Conservation (phyloP, 2,113 vertebrate genomes). For the Sitta europaea region DNA sequence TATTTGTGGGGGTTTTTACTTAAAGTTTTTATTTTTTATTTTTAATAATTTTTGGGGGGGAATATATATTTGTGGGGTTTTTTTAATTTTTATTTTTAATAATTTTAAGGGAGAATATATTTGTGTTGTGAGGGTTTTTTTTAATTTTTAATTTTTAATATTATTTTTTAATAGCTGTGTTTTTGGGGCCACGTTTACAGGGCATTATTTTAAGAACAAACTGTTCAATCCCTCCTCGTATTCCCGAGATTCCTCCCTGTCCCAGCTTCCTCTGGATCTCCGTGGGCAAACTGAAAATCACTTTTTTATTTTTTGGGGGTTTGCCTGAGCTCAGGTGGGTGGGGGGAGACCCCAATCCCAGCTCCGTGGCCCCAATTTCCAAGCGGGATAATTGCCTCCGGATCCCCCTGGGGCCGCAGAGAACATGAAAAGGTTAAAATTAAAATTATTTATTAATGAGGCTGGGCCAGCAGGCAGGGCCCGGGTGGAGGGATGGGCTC, state of each 20-base stretch:
- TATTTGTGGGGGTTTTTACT: too few species aligned
- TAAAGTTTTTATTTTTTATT: too few species aligned
- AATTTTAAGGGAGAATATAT: too few species aligned
- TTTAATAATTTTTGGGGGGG: too few species aligned
- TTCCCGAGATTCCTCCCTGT: neutral
- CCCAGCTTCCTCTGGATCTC: neutral
- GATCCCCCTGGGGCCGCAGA: conserved; percentile 19
- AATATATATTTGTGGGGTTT: too few species aligned
- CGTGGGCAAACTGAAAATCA: neutral
- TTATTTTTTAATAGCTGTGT: too few species aligned
- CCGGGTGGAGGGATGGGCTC: conserved; percentile 29
- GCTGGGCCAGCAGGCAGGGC: conserved; percentile 28
- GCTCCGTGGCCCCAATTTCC: neutral
- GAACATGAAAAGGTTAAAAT: conserved; percentile 62
- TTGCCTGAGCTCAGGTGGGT: neutral
- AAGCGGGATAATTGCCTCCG: conserved; percentile 42
- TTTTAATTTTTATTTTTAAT: too few species aligned
- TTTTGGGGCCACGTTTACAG: too few species aligned
- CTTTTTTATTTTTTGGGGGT: neutral
- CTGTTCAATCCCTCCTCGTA: neutral
- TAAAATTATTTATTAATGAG: conserved; percentile 69
- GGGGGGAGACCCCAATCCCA: neutral
- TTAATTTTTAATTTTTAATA: too few species aligned
- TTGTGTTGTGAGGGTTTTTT: too few species aligned
- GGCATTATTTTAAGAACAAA: too few species aligned